Conservation (phyloP, 1,140 invertebrate species). For the Phymorhynchus buccinoides region DNA sequence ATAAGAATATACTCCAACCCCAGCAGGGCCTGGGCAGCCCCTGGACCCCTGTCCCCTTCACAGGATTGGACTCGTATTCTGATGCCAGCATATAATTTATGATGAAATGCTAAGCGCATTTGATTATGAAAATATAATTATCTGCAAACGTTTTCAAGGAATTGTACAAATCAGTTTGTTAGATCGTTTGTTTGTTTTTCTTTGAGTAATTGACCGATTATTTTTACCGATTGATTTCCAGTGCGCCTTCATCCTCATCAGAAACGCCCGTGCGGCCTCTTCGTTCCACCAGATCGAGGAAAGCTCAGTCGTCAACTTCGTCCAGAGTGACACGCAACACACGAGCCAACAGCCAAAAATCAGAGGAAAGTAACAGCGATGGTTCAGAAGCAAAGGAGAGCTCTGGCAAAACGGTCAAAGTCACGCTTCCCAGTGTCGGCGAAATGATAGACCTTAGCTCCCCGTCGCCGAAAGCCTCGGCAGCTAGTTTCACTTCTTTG, state of each 20-base stretch:
- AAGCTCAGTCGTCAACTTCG: slow-evolving; percentile 4
- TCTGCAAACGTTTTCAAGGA: no score
- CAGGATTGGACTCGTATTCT: no score
- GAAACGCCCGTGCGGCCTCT: slow-evolving; percentile 10
- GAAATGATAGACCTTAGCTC: neutral
- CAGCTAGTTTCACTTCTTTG: neutral
- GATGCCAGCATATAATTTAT: no score
- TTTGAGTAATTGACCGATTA: neutral
- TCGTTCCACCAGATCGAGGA: neutral
- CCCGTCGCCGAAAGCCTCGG: neutral
- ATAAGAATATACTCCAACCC: no score
- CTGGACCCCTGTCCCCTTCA: no score
- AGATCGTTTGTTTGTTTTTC: no score
- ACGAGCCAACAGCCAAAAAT: neutral
- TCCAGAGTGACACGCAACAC: slow-evolving; percentile 20
- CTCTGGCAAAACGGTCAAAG: neutral
- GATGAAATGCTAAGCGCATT: no score
- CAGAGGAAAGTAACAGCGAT: slow-evolving; percentile 17
- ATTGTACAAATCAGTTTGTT: no score
- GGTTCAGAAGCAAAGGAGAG: neutral
- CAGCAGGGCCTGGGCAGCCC: no score
- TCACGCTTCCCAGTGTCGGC: slow-evolving; percentile 13
- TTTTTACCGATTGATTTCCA: neutral
- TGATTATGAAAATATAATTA: no score
- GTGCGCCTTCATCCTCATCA: neutral